Conservation (phyloP, 2,113 vertebrate species). For the Heterocephalus glaber region DNA sequence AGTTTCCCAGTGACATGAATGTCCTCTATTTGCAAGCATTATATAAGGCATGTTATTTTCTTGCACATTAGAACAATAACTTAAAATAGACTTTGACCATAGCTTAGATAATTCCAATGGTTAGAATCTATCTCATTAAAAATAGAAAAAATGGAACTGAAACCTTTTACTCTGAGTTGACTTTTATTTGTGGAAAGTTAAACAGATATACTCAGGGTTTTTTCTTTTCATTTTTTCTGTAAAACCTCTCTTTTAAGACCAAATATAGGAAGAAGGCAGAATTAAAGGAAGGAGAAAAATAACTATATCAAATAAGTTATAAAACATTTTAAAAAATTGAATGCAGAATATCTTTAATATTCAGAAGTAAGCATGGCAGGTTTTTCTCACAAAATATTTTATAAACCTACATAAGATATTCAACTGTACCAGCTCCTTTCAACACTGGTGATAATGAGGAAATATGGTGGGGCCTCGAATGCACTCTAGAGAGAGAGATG, state of each 20-base stretch:
- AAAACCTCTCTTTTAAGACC: conserved; percentile 33
- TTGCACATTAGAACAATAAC: conserved; percentile 20
- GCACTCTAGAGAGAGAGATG: conserved; percentile 30
- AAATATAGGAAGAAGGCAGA: neutral
- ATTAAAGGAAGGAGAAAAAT: neutral
- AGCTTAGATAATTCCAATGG: neutral
- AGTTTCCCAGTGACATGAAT: conserved; percentile 40
- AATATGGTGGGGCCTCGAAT: neutral
- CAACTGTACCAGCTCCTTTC: conserved; percentile 29
- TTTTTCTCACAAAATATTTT: neutral
- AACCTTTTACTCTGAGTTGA: neutral
- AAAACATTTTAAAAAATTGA: neutral
- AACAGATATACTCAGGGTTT: neutral
- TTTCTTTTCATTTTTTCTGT: neutral
- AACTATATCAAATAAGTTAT: neutral
- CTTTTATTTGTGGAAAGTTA: conserved; percentile 32
- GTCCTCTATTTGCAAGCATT: neutral
- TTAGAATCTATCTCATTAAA: neutral
- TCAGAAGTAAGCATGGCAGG: neutral
- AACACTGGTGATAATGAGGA: conserved; percentile 39
- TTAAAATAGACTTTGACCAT: conserved; percentile 33
- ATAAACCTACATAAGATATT: neutral
- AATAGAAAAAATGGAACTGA: neutral
- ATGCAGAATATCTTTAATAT: neutral
- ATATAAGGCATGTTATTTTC: conserved; percentile 10